Base-by-base conservation (phyloP, 2,797 vertebrate genomes). In the Cirrhinus molitorella region DNA sequence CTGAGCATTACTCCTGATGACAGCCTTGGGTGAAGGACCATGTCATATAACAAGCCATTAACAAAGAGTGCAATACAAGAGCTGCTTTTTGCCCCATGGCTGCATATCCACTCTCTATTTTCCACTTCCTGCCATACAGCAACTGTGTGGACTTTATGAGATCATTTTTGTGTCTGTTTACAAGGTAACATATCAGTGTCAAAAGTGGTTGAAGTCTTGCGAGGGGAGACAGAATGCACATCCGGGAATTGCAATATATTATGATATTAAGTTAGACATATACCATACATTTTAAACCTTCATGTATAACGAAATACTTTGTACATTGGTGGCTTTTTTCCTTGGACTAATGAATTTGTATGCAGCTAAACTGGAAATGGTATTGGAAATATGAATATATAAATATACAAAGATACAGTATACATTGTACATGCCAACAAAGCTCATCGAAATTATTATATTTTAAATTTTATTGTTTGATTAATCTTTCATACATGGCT, bases 11-110 rank as follows among this genome's bases (percentile, higher is more conserved):
- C 59, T 80, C 34, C 83, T 77, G 68, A 85, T 84, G 80, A 81
- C 68, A 79, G 85, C 85, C 23, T 81, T 43, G 65, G 55, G 70
- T 53, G 80, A 87, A 81, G 75, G 70, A 74, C 78, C 82, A 65
- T 85, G 87, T 87, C 84, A 87, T 85, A 86, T 81, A 84, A 86
- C 72, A 71, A 82, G 65, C 84, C 78, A 83, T 88, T 86, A 72
- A 88, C 65, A 49, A 37, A 77, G 65, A 65, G 43, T 83, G 84
- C 83, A 86, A 45, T 43, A 45, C 55, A 76, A 25, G 37, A 76
- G 51, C 78, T 70, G 80, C 65, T 55, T 72, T 84, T 85, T 87
- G 84, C 65, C 89, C 79, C 61, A 78, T 83, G 84, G 88, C 80
- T 85, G 81, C 83, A 86, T 81, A 79, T 87, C 77, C 85, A 71